These are phyloP conservation scores for Bruchidius siliquastri DNA, from an alignment of 2,888 invertebrate genomes.

Conservation along the genomic window DNA sequence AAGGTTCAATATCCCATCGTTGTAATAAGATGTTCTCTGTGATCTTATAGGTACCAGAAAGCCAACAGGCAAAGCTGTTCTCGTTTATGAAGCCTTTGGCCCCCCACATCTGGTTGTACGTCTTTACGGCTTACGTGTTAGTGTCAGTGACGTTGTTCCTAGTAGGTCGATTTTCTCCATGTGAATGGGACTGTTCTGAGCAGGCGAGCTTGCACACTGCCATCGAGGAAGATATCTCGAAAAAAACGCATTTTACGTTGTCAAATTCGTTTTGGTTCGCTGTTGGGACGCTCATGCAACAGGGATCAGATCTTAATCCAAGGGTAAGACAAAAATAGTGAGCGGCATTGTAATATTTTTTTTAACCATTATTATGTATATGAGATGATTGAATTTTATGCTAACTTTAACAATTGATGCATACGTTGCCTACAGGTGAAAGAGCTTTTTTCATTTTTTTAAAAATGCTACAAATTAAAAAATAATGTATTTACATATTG, in stretches of 20 bases:
- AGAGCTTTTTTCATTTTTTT: too few species aligned
- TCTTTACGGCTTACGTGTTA: constrained; percentile 72
- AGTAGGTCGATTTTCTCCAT: constrained; percentile 74
- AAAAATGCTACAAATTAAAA: too few species aligned
- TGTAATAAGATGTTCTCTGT: too few species aligned
- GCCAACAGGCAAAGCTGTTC: constrained; percentile 67
- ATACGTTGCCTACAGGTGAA: too few species aligned
- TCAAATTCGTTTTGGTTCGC: constrained; percentile 86
- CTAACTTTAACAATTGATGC: too few species aligned
- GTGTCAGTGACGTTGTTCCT: constrained; percentile 76
- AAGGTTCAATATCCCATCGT: too few species aligned
- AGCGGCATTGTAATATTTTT: too few species aligned
- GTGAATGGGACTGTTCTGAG: constrained; percentile 60
- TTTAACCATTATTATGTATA: too few species aligned
- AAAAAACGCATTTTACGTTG: constrained; percentile 77
- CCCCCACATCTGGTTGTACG: constrained; percentile 82
- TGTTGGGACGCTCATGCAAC: constrained; percentile 84
- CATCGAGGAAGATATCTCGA: constrained; percentile 50
- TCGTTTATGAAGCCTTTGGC: constrained; percentile 86
- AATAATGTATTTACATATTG: too few species aligned
- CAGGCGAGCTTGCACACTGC: constrained; percentile 66
- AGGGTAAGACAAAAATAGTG: constrained; percentile 56
- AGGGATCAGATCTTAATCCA: constrained; percentile 75
- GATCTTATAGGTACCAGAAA: constrained; percentile 60
- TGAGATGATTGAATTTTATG: too few species aligned